phyloP scores from a whole-genome alignment of 2,113 vertebrate species.

The Thermophis baileyi region DNA sequence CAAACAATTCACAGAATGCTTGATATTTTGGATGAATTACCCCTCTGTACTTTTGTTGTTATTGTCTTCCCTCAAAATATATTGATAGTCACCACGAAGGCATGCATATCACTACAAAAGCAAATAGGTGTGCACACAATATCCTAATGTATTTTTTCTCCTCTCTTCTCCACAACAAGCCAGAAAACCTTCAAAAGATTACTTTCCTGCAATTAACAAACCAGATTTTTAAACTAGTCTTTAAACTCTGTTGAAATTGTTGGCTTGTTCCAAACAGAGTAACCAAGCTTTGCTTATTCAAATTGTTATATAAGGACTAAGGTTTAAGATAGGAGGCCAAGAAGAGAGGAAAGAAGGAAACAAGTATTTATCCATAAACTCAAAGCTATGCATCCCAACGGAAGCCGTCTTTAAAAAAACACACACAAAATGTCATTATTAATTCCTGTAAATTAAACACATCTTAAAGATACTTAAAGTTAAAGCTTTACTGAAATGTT shows the following conservation, averaged over 20 bases:
- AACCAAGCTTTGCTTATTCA: neutral
- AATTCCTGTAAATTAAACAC: neutral
- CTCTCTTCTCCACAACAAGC: neutral
- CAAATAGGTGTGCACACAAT: neutral
- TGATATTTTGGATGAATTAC: neutral
- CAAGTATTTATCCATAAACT: neutral
- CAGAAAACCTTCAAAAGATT: neutral
- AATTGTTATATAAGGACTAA: neutral
- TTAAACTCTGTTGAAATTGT: neutral
- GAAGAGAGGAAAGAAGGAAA: neutral
- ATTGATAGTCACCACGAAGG: neutral
- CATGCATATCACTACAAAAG: neutral
- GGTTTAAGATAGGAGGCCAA: neutral
- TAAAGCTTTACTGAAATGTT: neutral
- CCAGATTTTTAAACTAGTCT: neutral
- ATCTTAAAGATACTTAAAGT: neutral
- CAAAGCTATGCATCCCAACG: neutral
- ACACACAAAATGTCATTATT: neutral
- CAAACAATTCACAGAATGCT: neutral
- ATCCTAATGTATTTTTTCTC: neutral
- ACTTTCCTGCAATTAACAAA: neutral
- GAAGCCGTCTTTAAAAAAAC: neutral
- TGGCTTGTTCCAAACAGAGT: neutral
- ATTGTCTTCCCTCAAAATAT: neutral
- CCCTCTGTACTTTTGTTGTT: neutral